Evolutionary conservation across 2,113 vertebrate genomes (phyloP).

Genomic region (Elephantulus edwardii): DNA sequence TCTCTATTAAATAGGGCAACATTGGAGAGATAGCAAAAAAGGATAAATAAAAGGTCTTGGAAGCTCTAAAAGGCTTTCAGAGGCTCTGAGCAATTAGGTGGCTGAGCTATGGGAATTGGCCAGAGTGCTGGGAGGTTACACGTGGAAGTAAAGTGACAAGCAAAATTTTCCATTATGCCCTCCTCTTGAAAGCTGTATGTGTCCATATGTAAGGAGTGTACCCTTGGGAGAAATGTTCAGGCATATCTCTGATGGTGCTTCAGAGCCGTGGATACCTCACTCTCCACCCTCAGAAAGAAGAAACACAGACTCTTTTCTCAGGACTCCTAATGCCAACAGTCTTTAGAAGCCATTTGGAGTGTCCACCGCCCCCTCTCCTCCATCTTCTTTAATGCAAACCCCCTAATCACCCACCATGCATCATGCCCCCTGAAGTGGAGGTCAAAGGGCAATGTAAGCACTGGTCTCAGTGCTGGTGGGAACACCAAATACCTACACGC

Average conservation of each 20-base stretch:
- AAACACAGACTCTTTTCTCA: background rate
- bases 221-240: background rate
- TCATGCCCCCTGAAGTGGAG: background rate
- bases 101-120: background rate
- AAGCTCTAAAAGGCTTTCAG: slow-evolving; percentile 34
- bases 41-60: background rate
- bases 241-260: background rate
- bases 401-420: background rate
- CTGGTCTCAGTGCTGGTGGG: background rate
- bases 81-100: slow-evolving; percentile 35
- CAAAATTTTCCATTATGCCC: slow-evolving; percentile 32
- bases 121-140: background rate
- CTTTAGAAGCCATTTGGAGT: background rate
- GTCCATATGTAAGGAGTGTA: background rate
- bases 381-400: rapidly evolving
- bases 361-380: background rate
- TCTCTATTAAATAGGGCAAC: slow-evolving; percentile 35
- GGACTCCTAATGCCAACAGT: rapidly evolving
- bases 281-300: background rate
- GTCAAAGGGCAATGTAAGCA: background rate
- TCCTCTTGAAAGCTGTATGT: rapidly evolving
- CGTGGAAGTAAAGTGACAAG: background rate
- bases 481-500: background rate
- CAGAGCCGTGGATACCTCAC: rapidly evolving
- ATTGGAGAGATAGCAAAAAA: slow-evolving; percentile 20